Base-by-base conservation (phyloP, 1,140 invertebrate genomes). In the Sesamia nonagrioides region DNA sequence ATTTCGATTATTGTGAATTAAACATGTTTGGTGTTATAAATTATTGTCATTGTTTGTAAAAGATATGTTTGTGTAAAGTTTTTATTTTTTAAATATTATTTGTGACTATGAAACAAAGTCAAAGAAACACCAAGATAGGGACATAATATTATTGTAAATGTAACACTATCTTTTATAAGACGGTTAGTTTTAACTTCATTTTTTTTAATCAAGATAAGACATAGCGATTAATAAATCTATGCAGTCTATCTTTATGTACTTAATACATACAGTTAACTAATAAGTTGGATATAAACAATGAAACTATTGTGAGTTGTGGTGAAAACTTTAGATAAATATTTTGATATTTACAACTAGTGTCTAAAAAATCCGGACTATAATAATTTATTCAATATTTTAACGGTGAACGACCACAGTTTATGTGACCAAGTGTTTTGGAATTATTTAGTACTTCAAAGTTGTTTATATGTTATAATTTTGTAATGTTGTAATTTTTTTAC, bases 91-190 rank as follows among this genome's bases (percentile, higher is more conserved):
- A n/a, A n/a, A n/a, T 35, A 6, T 61, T 35, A 11, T 13, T 37
- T 35, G 9, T 52, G 21, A 13, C 6, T 40, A 74, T 56, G 45
- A 81, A 81, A 83, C 75, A 78, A 69, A 54, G 63, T 79, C 79
- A 80, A 45, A 52, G 78, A 75, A 83, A 86, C 83, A 81, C 79
- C 56, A 52, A 68, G 80, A 84, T 86, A 89, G 86, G 87, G 87
- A 87, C 37, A 71, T 81, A 75, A 79, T 27, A 48, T 68, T 48
- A 68, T 7, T 68, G 63, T 68, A 79, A 78, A 83, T 81, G 82
- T 84, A 85, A 87, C 77, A 88, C 82, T 89, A 89, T 87, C 82
- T 91, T 91, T 89, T 89, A 82, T 90, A 90, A 87, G 82, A 82
- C 15, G 33, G 60, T 40, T 60, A 73, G 68, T 66, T 48, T 13